phyloP scores from a whole-genome alignment of 2,888 invertebrate genomes.

The Drosophila paramelanica region DNA sequence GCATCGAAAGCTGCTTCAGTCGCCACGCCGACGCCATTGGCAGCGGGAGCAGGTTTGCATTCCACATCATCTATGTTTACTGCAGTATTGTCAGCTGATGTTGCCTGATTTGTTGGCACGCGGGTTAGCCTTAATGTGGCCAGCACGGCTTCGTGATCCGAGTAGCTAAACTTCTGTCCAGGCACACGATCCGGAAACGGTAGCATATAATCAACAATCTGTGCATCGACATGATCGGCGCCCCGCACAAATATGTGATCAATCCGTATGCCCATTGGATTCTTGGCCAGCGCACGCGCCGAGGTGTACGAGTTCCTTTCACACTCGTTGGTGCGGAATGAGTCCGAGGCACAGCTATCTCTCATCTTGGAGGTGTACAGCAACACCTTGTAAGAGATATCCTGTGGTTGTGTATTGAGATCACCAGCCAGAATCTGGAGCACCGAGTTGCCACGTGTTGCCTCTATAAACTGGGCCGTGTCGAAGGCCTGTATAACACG shows the following conservation, averaged over 20 bases:
- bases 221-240: slow-evolving; percentile 82
- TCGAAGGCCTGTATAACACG: slow-evolving; percentile 97
- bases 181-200: slow-evolving; percentile 92
- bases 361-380: slow-evolving; percentile 86
- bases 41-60: slow-evolving; percentile 20
- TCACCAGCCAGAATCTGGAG: slow-evolving; percentile 96
- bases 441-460: slow-evolving; percentile 92
- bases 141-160: slow-evolving; percentile 95
- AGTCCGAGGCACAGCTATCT: slow-evolving; percentile 85
- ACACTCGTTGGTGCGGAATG: slow-evolving; percentile 91
- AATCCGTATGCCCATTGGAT: slow-evolving; percentile 93
- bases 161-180: slow-evolving; percentile 90
- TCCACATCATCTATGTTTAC: slow-evolving; percentile 35
- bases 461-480: slow-evolving; percentile 95
- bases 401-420: slow-evolving; percentile 95
- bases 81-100: neutral
- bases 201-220: slow-evolving; percentile 87
- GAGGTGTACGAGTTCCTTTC: slow-evolving; percentile 93
- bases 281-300: slow-evolving; percentile 85
- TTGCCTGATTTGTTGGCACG: slow-evolving; percentile 2
- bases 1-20: neutral
- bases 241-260: slow-evolving; percentile 92
- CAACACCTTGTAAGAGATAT: slow-evolving; percentile 90
- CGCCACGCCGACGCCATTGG: slow-evolving; percentile 16
- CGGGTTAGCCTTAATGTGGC: slow-evolving; percentile 85